A percentile compares a stretch with the other conserved stretches of the same genome.
These are phyloP conservation scores for Nannoperca australis DNA, from an alignment of 2,797 vertebrate genomes.

Conservation along the genomic window DNA sequence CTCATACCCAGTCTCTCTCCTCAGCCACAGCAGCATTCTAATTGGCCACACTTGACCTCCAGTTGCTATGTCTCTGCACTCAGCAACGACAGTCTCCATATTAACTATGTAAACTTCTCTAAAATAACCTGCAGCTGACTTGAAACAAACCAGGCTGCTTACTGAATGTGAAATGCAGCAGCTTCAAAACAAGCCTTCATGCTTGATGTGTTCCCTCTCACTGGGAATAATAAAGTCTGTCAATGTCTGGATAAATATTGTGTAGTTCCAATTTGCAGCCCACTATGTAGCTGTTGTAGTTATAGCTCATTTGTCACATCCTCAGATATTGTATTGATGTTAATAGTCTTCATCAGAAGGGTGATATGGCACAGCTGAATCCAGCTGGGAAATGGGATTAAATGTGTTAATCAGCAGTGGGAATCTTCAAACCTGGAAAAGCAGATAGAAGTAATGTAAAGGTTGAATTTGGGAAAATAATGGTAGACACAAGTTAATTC, in stretches of 20 bases:
- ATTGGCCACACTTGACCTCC: slow-evolving; percentile 30
- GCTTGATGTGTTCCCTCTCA: slow-evolving; percentile 20
- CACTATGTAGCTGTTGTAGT: not conserved
- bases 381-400: not conserved
- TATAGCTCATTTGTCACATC: not conserved
- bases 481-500: not conserved
- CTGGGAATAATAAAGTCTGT: slow-evolving; percentile 16
- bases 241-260: slow-evolving; percentile 7
- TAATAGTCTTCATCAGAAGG: slow-evolving; percentile 2
- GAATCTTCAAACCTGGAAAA: not conserved
- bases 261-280: not conserved
- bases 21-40: slow-evolving; percentile 9
- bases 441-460: not conserved
- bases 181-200: slow-evolving; percentile 17
- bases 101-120: not conserved
- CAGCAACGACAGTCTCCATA: not conserved
- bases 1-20: not conserved
- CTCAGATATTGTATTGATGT: slow-evolving; percentile 4
- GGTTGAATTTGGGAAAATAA: not conserved
- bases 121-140: slow-evolving; percentile 3
- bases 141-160: slow-evolving; percentile 16
- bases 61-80: slow-evolving; percentile 6
- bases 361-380: not conserved
- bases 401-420: not conserved
- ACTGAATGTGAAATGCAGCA: slow-evolving; percentile 11